These are phyloP conservation scores for Phalacrocorax brasilianus DNA, from an alignment of 2,113 vertebrate species.

Conservation along the genomic window DNA sequence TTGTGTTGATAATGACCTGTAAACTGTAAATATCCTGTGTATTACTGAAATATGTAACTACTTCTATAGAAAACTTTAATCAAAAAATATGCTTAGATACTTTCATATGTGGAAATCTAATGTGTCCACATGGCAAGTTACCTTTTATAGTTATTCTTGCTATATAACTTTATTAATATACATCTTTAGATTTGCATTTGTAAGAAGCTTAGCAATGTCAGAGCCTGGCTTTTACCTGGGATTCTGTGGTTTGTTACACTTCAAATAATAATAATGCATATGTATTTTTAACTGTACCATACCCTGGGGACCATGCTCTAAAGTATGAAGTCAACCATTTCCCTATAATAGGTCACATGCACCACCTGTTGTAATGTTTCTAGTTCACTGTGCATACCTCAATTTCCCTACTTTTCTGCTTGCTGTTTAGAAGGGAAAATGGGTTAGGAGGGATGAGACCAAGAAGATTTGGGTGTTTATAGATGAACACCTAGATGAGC, in stretches of 20 bases:
- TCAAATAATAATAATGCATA: not conserved
- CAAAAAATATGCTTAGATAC: not conserved
- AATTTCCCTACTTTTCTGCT: not conserved
- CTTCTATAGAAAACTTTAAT: constrained; percentile 26
- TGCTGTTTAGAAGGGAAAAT: not conserved
- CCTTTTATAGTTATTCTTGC: not conserved
- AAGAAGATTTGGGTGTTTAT: not conserved
- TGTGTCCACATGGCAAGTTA: not conserved
- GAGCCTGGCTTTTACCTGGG: not conserved
- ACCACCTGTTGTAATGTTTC: not conserved
- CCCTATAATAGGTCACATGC: not conserved
- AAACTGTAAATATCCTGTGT: constrained; percentile 65
- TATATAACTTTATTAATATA: not conserved
- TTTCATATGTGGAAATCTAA: not conserved
- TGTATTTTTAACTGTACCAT: not conserved
- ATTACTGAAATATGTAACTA: constrained; percentile 54
- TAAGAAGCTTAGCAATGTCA: not conserved
- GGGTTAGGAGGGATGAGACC: not conserved
- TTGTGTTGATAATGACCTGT: constrained; percentile 51
- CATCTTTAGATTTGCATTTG: not conserved
- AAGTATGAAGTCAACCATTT: not conserved
- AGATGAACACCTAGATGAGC: not conserved
- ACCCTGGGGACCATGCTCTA: not conserved
- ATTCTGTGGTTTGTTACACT: not conserved
- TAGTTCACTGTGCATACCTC: not conserved